These are phyloP conservation scores for Andrena flavipes DNA, from an alignment of 2,888 invertebrate genomes.

Conservation along the genomic window DNA sequence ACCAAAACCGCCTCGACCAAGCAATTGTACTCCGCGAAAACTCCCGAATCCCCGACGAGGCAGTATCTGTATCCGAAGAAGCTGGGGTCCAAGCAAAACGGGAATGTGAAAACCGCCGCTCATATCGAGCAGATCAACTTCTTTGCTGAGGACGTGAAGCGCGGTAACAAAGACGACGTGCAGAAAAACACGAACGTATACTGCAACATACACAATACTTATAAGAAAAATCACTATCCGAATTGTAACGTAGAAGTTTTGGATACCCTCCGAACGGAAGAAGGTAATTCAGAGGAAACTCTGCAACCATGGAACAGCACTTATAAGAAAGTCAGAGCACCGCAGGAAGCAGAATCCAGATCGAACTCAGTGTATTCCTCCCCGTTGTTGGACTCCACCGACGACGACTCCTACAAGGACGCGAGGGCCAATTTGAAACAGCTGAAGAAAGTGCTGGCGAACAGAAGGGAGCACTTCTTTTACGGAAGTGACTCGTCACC, in stretches of 20 bases:
- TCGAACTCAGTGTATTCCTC: slow-evolving; percentile 45
- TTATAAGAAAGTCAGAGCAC: slow-evolving; percentile 35
- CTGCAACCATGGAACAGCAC: slow-evolving; percentile 37
- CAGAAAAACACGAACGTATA: slow-evolving; percentile 21
- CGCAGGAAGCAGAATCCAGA: slow-evolving; percentile 24
- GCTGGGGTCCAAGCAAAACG: slow-evolving; percentile 1
- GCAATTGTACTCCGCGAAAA: slow-evolving; percentile 18
- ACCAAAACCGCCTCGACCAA: slow-evolving; percentile 41
- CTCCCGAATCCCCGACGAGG: slow-evolving; percentile 1
- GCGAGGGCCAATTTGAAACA: slow-evolving; percentile 69
- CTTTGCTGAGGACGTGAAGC: slow-evolving; percentile 20
- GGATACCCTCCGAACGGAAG: slow-evolving; percentile 16
- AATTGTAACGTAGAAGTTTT: not conserved
- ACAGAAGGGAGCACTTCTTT: slow-evolving; percentile 74
- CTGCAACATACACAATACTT: slow-evolving; percentile 9
- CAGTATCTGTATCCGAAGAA: slow-evolving; percentile 26
- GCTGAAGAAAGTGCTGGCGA: slow-evolving; percentile 73
- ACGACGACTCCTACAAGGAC: slow-evolving; percentile 66
- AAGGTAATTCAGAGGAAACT: not conserved
- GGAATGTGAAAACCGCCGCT: not conserved
- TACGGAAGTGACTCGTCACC: slow-evolving; percentile 65
- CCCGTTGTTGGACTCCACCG: slow-evolving; percentile 53
- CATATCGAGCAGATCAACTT: slow-evolving; percentile 38
- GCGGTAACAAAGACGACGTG: slow-evolving; percentile 3
- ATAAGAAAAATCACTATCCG: slow-evolving; percentile 15